Percentiles rank a stretch among this genome's conserved stretches.
Evolutionary conservation across 2,113 vertebrate genomes (phyloP).

Genomic region (Zosterops pallidus): DNA sequence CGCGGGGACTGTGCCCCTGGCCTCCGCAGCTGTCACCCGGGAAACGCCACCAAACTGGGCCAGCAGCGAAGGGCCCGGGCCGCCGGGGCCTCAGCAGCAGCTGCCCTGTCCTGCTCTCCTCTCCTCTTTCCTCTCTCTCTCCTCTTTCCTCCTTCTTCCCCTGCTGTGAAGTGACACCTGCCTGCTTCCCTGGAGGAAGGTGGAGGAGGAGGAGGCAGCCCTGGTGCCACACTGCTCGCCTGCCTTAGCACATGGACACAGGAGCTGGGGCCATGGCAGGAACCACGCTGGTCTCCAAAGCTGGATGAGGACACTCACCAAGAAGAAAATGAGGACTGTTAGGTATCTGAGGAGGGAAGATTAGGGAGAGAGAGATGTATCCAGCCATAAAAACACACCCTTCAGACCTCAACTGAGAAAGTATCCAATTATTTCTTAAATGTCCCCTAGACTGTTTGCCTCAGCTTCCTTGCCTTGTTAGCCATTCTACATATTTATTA

Average conservation of each 20-base stretch:
- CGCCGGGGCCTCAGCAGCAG: not conserved
- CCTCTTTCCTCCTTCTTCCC: too few species aligned
- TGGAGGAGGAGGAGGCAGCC: not conserved
- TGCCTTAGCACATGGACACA: not conserved
- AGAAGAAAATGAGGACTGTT: not conserved
- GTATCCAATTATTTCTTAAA: not conserved
- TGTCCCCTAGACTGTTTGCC: not conserved
- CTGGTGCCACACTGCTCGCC: not conserved
- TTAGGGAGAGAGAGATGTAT: not conserved
- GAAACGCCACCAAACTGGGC: not conserved
- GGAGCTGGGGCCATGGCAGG: not conserved
- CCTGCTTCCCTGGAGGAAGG: not conserved
- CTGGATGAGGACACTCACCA: not conserved
- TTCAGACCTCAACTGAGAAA: not conserved
- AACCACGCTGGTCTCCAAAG: not conserved
- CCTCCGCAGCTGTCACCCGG: fast-evolving
- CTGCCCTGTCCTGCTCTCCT: not conserved
- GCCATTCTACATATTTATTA: constrained; percentile 36
- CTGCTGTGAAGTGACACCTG: not conserved
- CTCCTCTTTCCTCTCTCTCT: too few species aligned
- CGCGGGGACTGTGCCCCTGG: not conserved
- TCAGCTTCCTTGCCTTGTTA: not conserved
- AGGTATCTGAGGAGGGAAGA: not conserved
- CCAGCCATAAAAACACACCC: not conserved
- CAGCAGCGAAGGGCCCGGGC: not conserved